Evolutionary conservation across 2,113 vertebrate species (phyloP).

Genomic region (Lophochroa leadbeateri): DNA sequence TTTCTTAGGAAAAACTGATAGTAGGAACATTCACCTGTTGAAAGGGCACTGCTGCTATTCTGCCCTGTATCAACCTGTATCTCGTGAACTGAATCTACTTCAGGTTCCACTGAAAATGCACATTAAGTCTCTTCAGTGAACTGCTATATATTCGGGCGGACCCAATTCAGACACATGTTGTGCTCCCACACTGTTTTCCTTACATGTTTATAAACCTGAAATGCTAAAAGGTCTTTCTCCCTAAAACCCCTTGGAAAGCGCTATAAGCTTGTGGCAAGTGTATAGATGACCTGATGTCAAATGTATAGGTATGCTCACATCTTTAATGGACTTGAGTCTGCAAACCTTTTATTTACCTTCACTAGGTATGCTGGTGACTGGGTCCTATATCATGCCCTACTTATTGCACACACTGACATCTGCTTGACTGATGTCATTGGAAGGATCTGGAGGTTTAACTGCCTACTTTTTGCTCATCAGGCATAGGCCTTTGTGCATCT

Average conservation of each 20-base stretch:
- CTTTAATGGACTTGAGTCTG: not conserved
- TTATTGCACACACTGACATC: not conserved
- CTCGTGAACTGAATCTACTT: conserved; percentile 65
- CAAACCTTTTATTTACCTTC: not conserved
- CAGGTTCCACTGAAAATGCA: conserved; percentile 67
- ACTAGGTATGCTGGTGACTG: not conserved
- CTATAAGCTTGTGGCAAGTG: not conserved
- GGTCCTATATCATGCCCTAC: not conserved
- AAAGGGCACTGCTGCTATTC: conserved; percentile 21
- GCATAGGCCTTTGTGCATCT: not conserved
- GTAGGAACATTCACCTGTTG: conserved; percentile 9
- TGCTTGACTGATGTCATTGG: not conserved
- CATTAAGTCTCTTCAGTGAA: conserved; percentile 18
- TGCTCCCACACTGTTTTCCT: conserved; percentile 27
- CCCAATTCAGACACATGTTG: conserved; percentile 15
- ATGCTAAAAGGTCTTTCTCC: conserved; percentile 44
- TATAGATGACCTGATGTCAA: not conserved
- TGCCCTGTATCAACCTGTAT: conserved; percentile 47
- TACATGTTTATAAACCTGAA: conserved; percentile 57
- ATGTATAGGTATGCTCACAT: not conserved
- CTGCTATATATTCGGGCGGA: conserved; percentile 48
- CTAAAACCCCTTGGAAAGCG: not conserved
- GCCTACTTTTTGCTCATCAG: not conserved
- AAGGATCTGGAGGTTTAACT: not conserved
- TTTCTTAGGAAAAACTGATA: conserved; percentile 27